Conservation (phyloP, 2,888 invertebrate species). For the Chrysolina haemoptera region DNA sequence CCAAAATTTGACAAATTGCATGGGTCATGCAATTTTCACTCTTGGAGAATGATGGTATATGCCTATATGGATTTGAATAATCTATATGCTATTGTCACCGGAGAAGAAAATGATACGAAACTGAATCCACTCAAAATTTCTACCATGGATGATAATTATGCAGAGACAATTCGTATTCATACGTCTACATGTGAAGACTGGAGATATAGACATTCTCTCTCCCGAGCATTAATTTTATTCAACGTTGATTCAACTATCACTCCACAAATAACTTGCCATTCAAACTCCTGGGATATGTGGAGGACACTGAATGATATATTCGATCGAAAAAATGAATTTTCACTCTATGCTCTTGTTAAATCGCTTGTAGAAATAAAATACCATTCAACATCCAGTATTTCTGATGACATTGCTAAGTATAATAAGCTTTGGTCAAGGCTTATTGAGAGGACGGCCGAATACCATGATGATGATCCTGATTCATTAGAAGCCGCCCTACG, state of each 20-base stretch:
- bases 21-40: no score
- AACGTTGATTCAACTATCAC: no score
- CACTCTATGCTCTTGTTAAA: background rate
- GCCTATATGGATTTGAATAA: no score
- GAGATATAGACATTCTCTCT: background rate
- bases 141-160: background rate
- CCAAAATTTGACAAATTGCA: no score
- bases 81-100: no score
- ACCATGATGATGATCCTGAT: no score
- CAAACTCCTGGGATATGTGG: no score
- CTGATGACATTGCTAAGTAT: background rate
- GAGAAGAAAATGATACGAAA: slow-evolving; percentile 15
- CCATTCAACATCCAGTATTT: background rate
- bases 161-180: no score
- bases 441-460: background rate
- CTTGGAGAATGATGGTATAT: no score
- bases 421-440: background rate
- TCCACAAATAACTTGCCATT: background rate
- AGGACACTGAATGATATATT: slow-evolving; percentile 6
- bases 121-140: background rate
- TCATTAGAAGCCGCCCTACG: no score
- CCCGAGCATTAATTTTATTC: background rate
- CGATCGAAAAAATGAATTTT: background rate
- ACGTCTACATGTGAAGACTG: background rate
- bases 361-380: background rate